Conservation (phyloP, 2,113 vertebrate species). For the Chrysemys picta region DNA sequence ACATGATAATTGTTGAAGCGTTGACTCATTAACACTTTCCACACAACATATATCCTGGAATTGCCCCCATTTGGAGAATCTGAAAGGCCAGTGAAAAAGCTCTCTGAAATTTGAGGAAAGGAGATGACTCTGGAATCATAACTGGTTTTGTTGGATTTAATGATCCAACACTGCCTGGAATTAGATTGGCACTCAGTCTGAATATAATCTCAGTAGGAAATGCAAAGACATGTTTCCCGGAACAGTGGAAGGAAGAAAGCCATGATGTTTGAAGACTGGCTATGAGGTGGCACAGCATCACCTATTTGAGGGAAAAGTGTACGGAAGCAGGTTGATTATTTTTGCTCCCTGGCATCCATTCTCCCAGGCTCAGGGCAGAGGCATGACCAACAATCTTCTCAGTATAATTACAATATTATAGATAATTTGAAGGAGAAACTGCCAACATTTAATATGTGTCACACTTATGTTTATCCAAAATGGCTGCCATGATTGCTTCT, state of each 20-base stretch:
- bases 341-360: not conserved
- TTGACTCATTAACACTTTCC: not conserved
- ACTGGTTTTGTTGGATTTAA: not conserved
- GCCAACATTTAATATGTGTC: not conserved
- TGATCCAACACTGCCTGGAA: not conserved
- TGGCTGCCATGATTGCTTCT: not conserved
- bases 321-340: not conserved
- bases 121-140: not conserved
- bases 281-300: not conserved
- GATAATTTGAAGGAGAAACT: not conserved
- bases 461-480: not conserved
- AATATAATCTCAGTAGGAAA: not conserved
- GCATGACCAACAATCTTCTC: not conserved
- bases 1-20: not conserved
- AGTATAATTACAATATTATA: not conserved
- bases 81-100: not conserved
- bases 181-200: not conserved
- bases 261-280: not conserved
- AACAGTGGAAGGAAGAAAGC: not conserved
- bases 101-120: not conserved
- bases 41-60: not conserved
- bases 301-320: not conserved
- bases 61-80: not conserved
- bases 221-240: not conserved
- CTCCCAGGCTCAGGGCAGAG: not conserved